These are phyloP conservation scores for Microcebus lehilahytsara DNA, from an alignment of 2,113 vertebrate species.

Conservation along the genomic window DNA sequence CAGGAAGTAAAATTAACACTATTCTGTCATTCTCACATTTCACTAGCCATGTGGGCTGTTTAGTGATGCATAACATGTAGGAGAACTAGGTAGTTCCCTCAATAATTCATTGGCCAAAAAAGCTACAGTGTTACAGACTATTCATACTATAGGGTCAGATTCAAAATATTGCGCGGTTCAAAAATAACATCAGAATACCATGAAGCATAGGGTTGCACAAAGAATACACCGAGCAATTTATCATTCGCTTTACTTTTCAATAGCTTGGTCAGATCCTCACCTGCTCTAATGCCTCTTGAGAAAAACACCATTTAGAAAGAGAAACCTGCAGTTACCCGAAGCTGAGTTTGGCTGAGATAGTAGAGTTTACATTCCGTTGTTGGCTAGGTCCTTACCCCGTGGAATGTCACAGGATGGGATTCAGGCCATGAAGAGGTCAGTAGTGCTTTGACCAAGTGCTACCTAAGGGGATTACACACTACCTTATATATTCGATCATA, in stretches of 20 bases:
- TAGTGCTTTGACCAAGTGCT: neutral
- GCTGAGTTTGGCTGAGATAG: conserved; percentile 26
- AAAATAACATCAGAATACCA: neutral
- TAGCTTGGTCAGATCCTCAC: conserved; percentile 9
- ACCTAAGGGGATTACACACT: neutral
- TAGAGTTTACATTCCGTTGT: conserved; percentile 35
- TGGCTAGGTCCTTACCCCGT: neutral
- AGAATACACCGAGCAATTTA: neutral
- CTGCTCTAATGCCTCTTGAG: conserved; percentile 4
- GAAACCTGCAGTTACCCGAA: neutral
- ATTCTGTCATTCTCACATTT: neutral
- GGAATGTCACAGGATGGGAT: conserved; percentile 57
- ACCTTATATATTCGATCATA: neutral
- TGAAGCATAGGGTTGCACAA: neutral
- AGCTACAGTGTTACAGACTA: neutral
- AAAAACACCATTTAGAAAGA: neutral
- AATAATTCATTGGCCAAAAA: neutral
- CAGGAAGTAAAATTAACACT: neutral
- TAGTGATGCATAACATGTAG: neutral
- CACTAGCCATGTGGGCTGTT: neutral
- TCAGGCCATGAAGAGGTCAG: neutral
- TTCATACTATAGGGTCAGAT: neutral
- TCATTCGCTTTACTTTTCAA: neutral
- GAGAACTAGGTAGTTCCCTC: neutral
- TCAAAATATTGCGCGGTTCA: neutral